These are phyloP conservation scores for Ditylenchus dipsaci DNA, from an alignment of 1,140 invertebrate species.

Conservation along the genomic window DNA sequence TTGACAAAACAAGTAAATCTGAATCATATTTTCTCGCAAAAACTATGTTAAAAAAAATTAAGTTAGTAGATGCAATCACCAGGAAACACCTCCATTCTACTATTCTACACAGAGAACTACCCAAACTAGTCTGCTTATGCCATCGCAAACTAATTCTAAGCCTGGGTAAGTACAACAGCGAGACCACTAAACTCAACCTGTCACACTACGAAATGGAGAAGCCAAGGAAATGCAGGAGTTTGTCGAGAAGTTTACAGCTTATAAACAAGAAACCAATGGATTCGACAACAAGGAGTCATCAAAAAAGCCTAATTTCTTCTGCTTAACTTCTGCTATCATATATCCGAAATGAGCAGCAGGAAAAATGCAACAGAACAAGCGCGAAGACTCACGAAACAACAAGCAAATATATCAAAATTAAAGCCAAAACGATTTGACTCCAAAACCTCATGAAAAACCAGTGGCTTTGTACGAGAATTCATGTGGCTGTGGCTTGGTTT, in stretches of 20 bases:
- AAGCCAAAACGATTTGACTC: too few relatives aligned
- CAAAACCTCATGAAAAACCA: too few relatives aligned
- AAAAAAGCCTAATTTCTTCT: not conserved
- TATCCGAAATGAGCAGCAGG: too few relatives aligned
- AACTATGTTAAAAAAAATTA: too few relatives aligned
- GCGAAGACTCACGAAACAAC: too few relatives aligned
- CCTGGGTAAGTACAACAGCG: slow-evolving; percentile 12
- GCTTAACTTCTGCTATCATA: too few relatives aligned
- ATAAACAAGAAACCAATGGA: not conserved
- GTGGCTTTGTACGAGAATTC: too few relatives aligned
- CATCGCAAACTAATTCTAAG: slow-evolving; percentile 23
- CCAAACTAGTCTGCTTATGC: slow-evolving; percentile 13
- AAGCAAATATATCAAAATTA: too few relatives aligned
- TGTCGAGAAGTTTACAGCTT: slow-evolving; percentile 13
- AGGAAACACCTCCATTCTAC: slow-evolving; percentile 1
- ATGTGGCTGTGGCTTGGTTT: too few relatives aligned
- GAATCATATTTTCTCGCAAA: too few relatives aligned
- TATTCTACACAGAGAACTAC: not conserved
- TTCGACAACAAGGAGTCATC: not conserved
- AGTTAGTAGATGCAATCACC: not conserved
- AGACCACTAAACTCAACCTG: not conserved
- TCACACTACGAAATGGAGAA: slow-evolving; percentile 15
- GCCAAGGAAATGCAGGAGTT: slow-evolving; percentile 25
- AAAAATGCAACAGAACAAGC: too few relatives aligned
- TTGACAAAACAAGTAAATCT: not conserved